Percentiles rank a stretch among this genome's conserved stretches.
Evolutionary conservation across 2,888 invertebrate species (phyloP).

Genomic region (Rhagium mordax): DNA sequence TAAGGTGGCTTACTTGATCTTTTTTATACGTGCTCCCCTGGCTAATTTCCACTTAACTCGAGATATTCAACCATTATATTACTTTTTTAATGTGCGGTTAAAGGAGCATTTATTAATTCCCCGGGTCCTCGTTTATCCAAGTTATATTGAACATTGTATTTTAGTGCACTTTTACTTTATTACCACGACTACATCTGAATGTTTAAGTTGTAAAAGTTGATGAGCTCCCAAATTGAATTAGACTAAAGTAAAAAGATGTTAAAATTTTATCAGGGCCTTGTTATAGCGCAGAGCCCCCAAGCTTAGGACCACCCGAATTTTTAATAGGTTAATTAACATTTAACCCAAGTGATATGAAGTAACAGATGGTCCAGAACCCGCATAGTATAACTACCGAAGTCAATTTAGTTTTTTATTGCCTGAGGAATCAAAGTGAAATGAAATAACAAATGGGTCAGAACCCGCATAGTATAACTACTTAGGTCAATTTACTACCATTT

Average conservation of each 20-base stretch:
- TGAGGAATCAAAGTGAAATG: too few species aligned
- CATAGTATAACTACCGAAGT: too few species aligned
- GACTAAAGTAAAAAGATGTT: not conserved
- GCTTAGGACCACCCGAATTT: too few species aligned
- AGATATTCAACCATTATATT: constrained; percentile 48
- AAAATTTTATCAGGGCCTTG: not conserved
- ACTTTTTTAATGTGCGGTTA: constrained; percentile 43
- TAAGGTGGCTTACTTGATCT: constrained; percentile 50
- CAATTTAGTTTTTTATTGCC: too few species aligned
- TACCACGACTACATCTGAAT: constrained; percentile 3
- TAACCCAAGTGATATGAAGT: too few species aligned
- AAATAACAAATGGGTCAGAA: too few species aligned
- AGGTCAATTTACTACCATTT: too few species aligned
- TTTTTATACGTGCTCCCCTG: constrained; percentile 50
- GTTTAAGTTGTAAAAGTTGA: constrained; percentile 5
- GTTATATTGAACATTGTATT: not conserved
- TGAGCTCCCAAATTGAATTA: constrained; percentile 6
- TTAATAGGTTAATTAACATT: too few species aligned
- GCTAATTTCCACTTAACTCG: constrained; percentile 53
- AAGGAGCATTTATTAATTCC: constrained; percentile 45
- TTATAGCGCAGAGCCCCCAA: too few species aligned
- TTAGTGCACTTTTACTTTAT: constrained; percentile 13
- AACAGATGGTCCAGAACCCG: too few species aligned
- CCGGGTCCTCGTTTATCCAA: constrained; percentile 32
- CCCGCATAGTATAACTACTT: too few species aligned